Conservation (phyloP, 2,888 invertebrate species). For the Tanaodytes sp. region DNA sequence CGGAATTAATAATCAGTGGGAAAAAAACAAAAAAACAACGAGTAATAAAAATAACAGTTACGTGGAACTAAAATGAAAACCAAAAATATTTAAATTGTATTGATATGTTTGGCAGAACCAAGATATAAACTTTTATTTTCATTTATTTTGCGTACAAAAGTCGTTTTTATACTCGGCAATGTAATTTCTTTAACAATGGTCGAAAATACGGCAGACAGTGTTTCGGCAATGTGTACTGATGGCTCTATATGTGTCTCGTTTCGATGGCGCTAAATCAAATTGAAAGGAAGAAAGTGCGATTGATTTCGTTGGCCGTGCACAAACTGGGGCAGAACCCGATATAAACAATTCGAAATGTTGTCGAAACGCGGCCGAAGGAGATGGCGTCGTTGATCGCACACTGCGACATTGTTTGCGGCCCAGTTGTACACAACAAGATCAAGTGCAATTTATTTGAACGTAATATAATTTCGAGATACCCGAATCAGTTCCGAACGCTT, state of each 20-base stretch:
- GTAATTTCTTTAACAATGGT: no score
- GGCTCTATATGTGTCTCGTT: no score
- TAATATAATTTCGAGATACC: conserved; percentile 18
- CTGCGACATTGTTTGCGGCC: conserved; percentile 28
- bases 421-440: conserved; percentile 32
- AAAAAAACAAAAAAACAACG: neutral
- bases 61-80: no score
- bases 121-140: no score
- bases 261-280: conserved; percentile 30
- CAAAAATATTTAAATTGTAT: no score
- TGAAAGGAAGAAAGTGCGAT: conserved; percentile 31
- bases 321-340: conserved; percentile 26
- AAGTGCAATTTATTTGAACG: conserved; percentile 23
- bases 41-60: conserved; percentile 10
- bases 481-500: neutral
- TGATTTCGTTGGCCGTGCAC: conserved; percentile 26
- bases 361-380: conserved; percentile 20
- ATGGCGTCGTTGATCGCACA: conserved; percentile 17
- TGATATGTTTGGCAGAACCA: no score
- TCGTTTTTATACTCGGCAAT: no score
- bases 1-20: conserved; percentile 4
- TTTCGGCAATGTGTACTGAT: no score
- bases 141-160: no score
- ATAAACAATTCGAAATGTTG: conserved; percentile 38
- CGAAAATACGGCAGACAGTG: no score